These are phyloP conservation scores for Lochmaea capreae DNA, from an alignment of 2,888 invertebrate genomes.

Conservation along the genomic window DNA sequence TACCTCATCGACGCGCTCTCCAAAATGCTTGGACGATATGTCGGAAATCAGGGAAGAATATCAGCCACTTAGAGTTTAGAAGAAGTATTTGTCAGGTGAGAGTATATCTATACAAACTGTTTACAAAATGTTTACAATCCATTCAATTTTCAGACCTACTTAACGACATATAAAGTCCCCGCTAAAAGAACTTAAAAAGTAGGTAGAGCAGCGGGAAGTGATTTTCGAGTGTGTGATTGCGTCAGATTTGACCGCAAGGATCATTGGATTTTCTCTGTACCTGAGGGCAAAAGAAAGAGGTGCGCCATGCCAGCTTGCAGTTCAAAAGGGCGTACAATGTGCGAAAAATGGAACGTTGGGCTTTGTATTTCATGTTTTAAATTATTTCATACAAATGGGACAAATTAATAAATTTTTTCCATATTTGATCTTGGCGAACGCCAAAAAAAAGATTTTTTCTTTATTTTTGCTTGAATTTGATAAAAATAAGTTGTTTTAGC, in stretches of 20 bases:
- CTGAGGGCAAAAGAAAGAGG: slow-evolving; percentile 31
- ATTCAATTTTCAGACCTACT: slow-evolving; percentile 25
- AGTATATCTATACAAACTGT: slow-evolving; percentile 12
- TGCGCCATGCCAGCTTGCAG: slow-evolving; percentile 23
- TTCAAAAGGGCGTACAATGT: slow-evolving; percentile 30
- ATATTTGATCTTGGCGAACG: slow-evolving; percentile 1
- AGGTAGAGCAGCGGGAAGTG: slow-evolving; percentile 27
- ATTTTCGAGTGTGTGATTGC: slow-evolving; percentile 26
- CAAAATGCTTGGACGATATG: slow-evolving; percentile 43
- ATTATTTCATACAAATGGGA: slow-evolving; percentile 21
- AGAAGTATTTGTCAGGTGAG: slow-evolving; percentile 27
- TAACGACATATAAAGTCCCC: slow-evolving; percentile 27
- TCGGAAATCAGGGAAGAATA: slow-evolving; percentile 30
- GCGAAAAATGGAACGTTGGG: slow-evolving; percentile 10
- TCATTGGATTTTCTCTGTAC: slow-evolving; percentile 29
- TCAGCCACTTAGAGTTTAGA: slow-evolving; percentile 38
- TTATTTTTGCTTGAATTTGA: slow-evolving; percentile 1
- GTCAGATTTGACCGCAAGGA: slow-evolving; percentile 31
- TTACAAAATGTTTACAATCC: slow-evolving; percentile 19
- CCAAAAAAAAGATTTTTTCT: slow-evolving; percentile 2
- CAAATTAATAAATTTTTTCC: background rate
- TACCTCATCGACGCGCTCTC: slow-evolving; percentile 35
- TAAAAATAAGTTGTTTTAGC: slow-evolving; percentile 13
- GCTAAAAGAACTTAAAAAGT: slow-evolving; percentile 27
- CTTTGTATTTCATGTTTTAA: slow-evolving; percentile 29